Conservation (phyloP, 2,888 invertebrate genomes). For the Tryphoninae sp. region DNA sequence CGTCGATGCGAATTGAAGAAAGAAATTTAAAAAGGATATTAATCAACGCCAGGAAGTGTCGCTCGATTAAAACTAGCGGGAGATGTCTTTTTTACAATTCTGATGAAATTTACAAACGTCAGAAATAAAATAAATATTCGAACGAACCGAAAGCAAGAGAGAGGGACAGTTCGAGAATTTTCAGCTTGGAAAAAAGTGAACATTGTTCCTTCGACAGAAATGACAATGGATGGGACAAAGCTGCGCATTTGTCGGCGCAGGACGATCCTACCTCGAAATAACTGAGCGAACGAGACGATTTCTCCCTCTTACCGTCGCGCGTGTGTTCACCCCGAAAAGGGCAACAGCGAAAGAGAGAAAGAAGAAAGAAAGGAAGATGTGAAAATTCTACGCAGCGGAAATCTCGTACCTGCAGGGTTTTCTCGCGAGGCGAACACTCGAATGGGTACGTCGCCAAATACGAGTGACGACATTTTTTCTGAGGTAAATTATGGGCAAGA, state of each 20-base stretch:
- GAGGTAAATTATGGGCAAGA: no score
- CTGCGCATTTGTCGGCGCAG: conserved; percentile 69
- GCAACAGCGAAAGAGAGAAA: conserved; percentile 23
- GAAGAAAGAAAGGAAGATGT: conserved; percentile 32
- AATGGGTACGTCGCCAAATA: background rate
- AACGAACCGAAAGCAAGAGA: background rate
- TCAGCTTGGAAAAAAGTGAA: conserved; percentile 57
- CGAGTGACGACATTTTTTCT: no score
- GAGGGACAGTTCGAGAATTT: conserved; percentile 23
- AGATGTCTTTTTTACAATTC: no score
- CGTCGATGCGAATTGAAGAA: no score
- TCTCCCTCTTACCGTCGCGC: conserved; percentile 21
- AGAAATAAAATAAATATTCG: background rate
- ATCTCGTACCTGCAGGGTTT: conserved; percentile 44
- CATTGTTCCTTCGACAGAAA: conserved; percentile 63
- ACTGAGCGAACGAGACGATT: conserved; percentile 48
- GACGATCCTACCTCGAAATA: conserved; percentile 68
- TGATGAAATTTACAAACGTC: no score
- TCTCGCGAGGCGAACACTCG: background rate
- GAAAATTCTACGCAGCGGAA: conserved; percentile 49
- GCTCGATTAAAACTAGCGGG: no score
- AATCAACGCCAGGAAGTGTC: no score
- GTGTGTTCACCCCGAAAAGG: conserved; percentile 38
- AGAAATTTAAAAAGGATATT: no score
- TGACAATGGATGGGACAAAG: conserved; percentile 65